These are phyloP conservation scores for Corythornis leucogaster DNA, from an alignment of 2,797 vertebrate genomes.

Conservation along the genomic window DNA sequence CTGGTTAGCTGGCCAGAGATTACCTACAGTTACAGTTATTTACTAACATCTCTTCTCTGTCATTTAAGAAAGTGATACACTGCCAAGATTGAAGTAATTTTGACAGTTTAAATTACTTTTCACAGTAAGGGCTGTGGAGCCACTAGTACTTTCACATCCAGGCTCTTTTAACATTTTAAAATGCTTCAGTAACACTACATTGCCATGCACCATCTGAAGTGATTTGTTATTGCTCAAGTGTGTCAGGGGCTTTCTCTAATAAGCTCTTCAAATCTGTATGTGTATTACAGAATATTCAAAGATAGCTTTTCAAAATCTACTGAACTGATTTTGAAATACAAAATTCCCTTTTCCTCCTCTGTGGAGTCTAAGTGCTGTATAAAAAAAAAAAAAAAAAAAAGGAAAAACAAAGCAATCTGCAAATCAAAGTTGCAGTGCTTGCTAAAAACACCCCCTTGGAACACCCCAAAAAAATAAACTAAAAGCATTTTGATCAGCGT, in stretches of 20 bases:
- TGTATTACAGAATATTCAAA: constrained; percentile 75
- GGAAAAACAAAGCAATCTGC: neutral
- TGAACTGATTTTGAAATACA: constrained; percentile 64
- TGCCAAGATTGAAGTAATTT: constrained; percentile 60
- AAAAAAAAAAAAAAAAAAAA: neutral
- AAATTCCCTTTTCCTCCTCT: constrained; percentile 40
- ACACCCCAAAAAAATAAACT: neutral
- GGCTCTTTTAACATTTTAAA: constrained; percentile 74
- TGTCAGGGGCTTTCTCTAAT: constrained; percentile 81
- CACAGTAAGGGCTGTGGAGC: constrained; percentile 68
- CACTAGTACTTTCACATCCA: constrained; percentile 75
- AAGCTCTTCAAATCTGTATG: constrained; percentile 79
- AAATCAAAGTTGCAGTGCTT: neutral
- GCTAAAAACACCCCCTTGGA: neutral
- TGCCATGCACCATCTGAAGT: constrained; percentile 72
- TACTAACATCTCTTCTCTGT: constrained; percentile 65
- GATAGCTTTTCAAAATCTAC: constrained; percentile 64
- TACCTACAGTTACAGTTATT: constrained; percentile 64
- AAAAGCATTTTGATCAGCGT: neutral
- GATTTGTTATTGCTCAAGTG: constrained; percentile 82
- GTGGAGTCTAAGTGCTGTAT: neutral
- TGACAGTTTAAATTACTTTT: constrained; percentile 76
- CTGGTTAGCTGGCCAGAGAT: constrained; percentile 35
- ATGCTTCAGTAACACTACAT: constrained; percentile 79
- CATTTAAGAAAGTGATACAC: constrained; percentile 73